These are phyloP conservation scores for Jacana jacana DNA, from an alignment of 2,113 vertebrate species.

Conservation along the genomic window DNA sequence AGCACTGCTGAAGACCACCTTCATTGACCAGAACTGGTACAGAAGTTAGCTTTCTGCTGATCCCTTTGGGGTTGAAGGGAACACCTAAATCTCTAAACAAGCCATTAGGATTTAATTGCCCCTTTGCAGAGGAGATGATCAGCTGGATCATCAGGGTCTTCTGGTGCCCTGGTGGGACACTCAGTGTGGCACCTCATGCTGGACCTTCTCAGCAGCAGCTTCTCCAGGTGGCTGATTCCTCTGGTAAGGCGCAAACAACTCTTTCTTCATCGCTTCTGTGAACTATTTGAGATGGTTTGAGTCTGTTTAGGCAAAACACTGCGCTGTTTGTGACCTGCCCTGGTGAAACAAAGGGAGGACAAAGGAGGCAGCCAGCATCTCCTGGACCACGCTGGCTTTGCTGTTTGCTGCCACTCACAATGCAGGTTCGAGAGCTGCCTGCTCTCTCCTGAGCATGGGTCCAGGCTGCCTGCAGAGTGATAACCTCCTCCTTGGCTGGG, in stretches of 20 bases:
- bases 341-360: background rate
- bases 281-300: background rate
- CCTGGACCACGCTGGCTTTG: background rate
- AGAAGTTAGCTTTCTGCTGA: background rate
- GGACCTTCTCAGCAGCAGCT: background rate
- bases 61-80: background rate
- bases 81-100: background rate
- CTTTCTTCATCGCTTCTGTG: background rate
- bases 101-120: background rate
- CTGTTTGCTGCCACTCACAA: rapidly evolving
- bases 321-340: background rate
- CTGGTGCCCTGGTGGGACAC: background rate
- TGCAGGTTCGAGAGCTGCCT: background rate
- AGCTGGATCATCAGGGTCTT: background rate
- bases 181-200: rapidly evolving
- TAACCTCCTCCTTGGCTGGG: background rate
- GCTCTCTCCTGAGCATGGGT: background rate
- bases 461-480: background rate
- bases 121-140: background rate
- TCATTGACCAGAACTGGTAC: background rate
- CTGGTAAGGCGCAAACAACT: rapidly evolving
- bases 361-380: background rate
- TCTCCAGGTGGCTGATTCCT: rapidly evolving
- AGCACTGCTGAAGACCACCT: background rate
- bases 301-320: background rate